phyloP scores from a whole-genome alignment of 2,113 vertebrate species.

The Charadrius vociferus region DNA sequence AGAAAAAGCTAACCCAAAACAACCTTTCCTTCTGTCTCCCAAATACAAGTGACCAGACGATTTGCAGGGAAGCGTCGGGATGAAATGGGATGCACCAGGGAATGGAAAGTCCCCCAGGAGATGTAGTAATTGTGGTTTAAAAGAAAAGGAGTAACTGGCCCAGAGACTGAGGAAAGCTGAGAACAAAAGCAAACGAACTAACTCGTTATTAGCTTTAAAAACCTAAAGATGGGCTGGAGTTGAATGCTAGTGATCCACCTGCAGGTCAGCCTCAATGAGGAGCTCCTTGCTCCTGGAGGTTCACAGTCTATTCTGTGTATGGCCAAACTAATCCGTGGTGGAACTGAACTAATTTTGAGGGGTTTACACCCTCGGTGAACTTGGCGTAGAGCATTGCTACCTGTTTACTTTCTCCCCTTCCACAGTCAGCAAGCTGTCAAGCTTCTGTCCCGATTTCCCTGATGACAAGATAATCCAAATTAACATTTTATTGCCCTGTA shows the following conservation, averaged over 20 bases:
- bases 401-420: background rate
- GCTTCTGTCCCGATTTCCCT: constrained; percentile 15
- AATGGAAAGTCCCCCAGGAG: background rate
- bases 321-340: background rate
- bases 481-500: constrained; percentile 15
- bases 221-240: background rate
- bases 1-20: background rate
- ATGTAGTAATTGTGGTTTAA: background rate
- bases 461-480: constrained; percentile 56
- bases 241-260: background rate
- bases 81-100: background rate
- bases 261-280: background rate
- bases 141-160: background rate
- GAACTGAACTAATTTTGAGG: background rate
- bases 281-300: background rate
- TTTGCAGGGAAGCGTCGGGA: background rate
- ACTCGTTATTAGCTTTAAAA: background rate
- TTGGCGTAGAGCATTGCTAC: background rate
- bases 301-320: accelerated
- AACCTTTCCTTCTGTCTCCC: background rate
- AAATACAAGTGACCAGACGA: background rate
- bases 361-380: background rate
- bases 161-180: background rate
- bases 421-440: background rate
- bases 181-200: background rate